Evolutionary conservation across 2,797 vertebrate genomes (phyloP).

Genomic region (Tamandua tetradactyla): DNA sequence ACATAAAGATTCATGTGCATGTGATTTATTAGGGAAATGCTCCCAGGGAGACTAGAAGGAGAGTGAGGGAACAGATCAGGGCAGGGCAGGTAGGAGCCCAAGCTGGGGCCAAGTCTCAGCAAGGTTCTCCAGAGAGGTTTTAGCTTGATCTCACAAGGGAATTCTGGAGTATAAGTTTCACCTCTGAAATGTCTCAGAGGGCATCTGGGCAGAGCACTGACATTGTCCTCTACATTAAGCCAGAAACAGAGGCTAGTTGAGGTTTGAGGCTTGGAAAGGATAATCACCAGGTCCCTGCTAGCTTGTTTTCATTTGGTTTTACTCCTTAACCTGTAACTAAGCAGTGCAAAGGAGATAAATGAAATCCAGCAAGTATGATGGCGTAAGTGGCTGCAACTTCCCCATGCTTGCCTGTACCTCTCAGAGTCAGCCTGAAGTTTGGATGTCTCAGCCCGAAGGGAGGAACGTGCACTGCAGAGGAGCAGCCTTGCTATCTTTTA

Average conservation of each 20-base stretch:
- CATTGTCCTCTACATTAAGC: not conserved
- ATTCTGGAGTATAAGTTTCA: too few species aligned
- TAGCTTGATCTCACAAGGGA: rapidly evolving
- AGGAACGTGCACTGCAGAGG: not conserved
- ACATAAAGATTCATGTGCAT: not conserved
- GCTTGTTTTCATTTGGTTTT: not conserved
- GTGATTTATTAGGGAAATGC: not conserved
- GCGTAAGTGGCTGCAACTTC: not conserved
- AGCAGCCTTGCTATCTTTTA: not conserved
- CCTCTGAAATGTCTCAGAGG: not conserved
- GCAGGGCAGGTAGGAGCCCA: not conserved
- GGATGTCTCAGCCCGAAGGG: not conserved
- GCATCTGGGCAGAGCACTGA: not conserved
- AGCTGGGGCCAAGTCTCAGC: not conserved
- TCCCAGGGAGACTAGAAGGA: not conserved
- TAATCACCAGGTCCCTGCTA: not conserved
- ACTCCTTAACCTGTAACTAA: not conserved
- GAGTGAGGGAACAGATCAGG: not conserved
- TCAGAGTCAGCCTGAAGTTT: too few species aligned
- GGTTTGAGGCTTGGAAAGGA: not conserved
- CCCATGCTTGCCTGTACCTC: not conserved
- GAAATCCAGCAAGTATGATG: not conserved
- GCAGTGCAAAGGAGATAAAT: not conserved
- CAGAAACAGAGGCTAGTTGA: not conserved
- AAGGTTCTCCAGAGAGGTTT: not conserved